Conservation (phyloP, 2,113 vertebrate genomes). For the Nannospalax galili region DNA sequence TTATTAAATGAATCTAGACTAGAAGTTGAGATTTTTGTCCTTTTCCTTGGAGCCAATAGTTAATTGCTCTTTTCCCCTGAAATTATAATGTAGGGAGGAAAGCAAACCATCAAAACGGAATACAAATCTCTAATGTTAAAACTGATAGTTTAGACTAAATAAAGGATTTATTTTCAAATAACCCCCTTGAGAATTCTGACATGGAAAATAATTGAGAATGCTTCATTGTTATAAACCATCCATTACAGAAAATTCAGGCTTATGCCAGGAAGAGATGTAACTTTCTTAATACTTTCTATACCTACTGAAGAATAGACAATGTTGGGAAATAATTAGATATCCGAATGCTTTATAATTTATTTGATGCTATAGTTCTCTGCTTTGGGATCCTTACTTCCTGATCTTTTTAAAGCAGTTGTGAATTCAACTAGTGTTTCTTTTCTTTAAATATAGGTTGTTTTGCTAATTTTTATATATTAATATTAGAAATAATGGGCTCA, state of each 20-base stretch:
- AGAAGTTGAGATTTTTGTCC: slow-evolving; percentile 16
- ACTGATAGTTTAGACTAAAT: neutral
- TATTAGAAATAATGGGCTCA: neutral
- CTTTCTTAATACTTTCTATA: neutral
- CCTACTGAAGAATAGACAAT: neutral
- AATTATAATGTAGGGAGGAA: slow-evolving; percentile 32
- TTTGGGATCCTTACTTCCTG: neutral
- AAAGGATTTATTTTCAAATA: slow-evolving; percentile 28
- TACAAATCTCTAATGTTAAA: slow-evolving; percentile 30
- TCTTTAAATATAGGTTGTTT: neutral
- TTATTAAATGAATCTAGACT: slow-evolving; percentile 44
- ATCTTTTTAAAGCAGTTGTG: neutral
- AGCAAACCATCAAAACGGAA: neutral
- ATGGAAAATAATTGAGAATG: neutral
- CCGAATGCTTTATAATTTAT: neutral
- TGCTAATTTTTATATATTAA: neutral
- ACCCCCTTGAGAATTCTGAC: neutral
- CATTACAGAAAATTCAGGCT: neutral
- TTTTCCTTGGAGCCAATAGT: slow-evolving; percentile 50
- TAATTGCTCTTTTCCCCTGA: slow-evolving; percentile 39
- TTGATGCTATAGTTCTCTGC: neutral
- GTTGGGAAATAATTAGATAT: neutral
- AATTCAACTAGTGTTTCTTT: slow-evolving; percentile 3
- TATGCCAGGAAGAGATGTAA: neutral
- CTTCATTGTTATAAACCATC: neutral